These are phyloP conservation scores for Myiothlypis coronata DNA, from an alignment of 2,797 vertebrate species.

Conservation along the genomic window DNA sequence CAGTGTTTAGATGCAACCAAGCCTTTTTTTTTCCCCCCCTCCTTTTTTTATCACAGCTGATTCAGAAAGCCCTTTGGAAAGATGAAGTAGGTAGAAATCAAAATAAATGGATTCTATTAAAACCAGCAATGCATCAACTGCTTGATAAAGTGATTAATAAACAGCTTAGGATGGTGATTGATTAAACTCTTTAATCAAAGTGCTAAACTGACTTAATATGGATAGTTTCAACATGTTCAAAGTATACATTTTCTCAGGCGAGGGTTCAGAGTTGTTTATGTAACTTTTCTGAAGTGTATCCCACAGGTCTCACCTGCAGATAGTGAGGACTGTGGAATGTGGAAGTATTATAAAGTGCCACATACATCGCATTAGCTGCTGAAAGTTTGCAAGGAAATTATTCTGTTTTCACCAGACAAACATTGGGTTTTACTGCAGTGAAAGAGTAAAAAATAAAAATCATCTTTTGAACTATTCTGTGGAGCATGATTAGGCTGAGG, in stretches of 20 bases:
- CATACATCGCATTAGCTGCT: background rate
- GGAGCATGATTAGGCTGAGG: background rate
- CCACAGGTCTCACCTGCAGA: slow-evolving; percentile 68
- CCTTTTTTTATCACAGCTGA: slow-evolving; percentile 90
- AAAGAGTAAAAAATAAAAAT: background rate
- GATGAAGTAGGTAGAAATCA: slow-evolving; percentile 98
- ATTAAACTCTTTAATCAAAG: slow-evolving; percentile 99
- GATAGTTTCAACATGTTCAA: slow-evolving; percentile 81
- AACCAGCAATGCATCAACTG: slow-evolving; percentile 99
- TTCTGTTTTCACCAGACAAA: background rate
- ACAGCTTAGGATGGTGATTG: slow-evolving; percentile 96
- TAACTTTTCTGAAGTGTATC: slow-evolving; percentile 78
- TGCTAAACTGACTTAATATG: slow-evolving; percentile 89
- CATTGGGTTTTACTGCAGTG: background rate
- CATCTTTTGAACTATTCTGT: background rate
- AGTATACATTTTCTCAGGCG: slow-evolving; percentile 75
- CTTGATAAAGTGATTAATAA: slow-evolving; percentile 99
- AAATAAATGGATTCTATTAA: slow-evolving; percentile 99
- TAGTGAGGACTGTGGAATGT: slow-evolving; percentile 55
- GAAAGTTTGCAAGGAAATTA: slow-evolving; percentile 49
- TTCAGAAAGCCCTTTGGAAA: slow-evolving; percentile 93
- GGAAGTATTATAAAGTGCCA: slow-evolving; percentile 57
- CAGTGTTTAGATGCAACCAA: slow-evolving; percentile 69
- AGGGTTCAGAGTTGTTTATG: slow-evolving; percentile 73
- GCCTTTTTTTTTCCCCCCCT: background rate